Base-by-base conservation (phyloP, 2,797 vertebrate species). In the Brachyalestes nurse region DNA sequence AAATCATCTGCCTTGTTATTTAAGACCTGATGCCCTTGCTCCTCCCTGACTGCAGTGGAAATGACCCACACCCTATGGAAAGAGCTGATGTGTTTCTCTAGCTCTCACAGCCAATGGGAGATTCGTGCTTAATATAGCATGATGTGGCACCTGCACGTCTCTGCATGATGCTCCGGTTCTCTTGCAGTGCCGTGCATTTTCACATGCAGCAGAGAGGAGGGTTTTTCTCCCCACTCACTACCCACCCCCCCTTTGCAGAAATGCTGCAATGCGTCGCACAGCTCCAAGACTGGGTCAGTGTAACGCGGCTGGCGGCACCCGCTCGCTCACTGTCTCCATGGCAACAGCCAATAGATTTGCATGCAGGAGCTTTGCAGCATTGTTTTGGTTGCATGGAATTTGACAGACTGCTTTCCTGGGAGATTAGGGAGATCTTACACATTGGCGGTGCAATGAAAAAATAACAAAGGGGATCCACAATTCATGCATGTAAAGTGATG, bases 201-300 rank as follows among this genome's bases (percentile, higher is more conserved):
- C 75, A 85, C 77, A 86, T 90, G 88, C 88, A 90, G 86, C 88
- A 88, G 69, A 51, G 78, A 49, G 53, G 79, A 76, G 75, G 62
- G 81, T 72, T 61, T 83, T 80, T 87, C 86, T 88, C 87, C 70
- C 28, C 34, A 74, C 62, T 77, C 34, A 74, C 62, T 77, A 53
- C 86, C 69, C 77, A 75, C 82, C 88, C 88, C 90, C 89, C 88
- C 42, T 45, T 73, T 66, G 55, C 87, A 93, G 93, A 95, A 95
- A 94, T 95, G 94, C 93, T 95, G 95, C 95, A 95, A 94, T 95
- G 94, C 95, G 95, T 95, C 94, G 93, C 90, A 86, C 89, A 90
- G 85, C 83, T 85, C 88, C 84, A 88, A 90, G 90, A 92, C 90
- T 93, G 93, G 94, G 94, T 95, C 94, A 95, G 93, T 94, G 91